Evolutionary conservation across 1,140 invertebrate species (phyloP).

Genomic region (Venustaconcha ellipsiformis): DNA sequence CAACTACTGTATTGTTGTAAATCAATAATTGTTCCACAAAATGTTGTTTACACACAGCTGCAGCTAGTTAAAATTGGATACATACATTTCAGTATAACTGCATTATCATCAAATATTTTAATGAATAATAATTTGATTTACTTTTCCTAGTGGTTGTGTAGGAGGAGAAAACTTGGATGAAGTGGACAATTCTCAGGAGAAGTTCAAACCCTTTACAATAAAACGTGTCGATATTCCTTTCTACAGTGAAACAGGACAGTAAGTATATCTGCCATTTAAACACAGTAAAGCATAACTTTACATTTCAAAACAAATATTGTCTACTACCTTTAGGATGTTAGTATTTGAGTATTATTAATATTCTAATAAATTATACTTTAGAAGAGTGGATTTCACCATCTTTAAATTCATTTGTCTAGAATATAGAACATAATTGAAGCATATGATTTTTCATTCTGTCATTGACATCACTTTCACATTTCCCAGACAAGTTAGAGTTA

Average conservation of each 20-base stretch:
- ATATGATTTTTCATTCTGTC: no score
- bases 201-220: slow-evolving; percentile 54
- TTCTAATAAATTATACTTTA: no score
- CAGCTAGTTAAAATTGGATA: no score
- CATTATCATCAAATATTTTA: background rate
- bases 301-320: background rate
- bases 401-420: no score
- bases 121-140: slow-evolving; percentile 1
- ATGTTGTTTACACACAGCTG: no score
- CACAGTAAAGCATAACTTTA: background rate
- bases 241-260: slow-evolving; percentile 64
- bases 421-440: no score
- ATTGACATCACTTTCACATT: no score
- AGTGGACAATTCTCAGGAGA: slow-evolving; percentile 57
- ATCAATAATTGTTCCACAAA: no score
- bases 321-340: background rate
- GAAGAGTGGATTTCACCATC: no score
- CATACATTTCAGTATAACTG: no score
- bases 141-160: slow-evolving; percentile 53
- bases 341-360: background rate
- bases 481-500: no score
- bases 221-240: slow-evolving; percentile 56
- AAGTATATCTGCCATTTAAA: slow-evolving; percentile 33
- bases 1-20: no score
- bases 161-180: slow-evolving; percentile 61